These are phyloP conservation scores for Sipha flava DNA, from an alignment of 1,140 invertebrate species.

Conservation along the genomic window DNA sequence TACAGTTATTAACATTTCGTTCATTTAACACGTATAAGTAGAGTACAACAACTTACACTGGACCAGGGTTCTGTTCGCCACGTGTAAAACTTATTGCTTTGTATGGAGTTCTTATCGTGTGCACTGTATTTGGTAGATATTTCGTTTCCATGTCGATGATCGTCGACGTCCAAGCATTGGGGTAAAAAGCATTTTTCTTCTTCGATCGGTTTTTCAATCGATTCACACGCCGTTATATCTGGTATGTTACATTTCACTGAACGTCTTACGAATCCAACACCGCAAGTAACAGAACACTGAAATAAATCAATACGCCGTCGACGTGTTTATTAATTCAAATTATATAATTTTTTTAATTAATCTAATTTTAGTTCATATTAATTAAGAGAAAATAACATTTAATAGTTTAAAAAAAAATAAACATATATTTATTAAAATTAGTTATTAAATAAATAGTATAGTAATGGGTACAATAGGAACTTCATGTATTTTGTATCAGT, in stretches of 20 bases:
- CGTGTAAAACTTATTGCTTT: not conserved
- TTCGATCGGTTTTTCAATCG: conserved; percentile 3
- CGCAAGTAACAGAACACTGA: conserved; percentile 67
- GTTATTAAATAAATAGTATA: too few relatives aligned
- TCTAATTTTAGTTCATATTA: too few relatives aligned
- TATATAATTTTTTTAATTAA: not conserved
- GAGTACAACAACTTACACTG: not conserved
- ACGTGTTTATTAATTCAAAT: not conserved
- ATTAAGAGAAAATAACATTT: too few relatives aligned
- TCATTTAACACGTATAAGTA: too few relatives aligned
- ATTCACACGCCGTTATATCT: not conserved
- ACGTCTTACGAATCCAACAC: conserved; percentile 55
- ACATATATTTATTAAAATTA: too few relatives aligned
- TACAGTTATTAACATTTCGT: too few relatives aligned
- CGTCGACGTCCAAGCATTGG: not conserved
- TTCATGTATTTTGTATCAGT: too few relatives aligned
- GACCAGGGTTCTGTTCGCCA: conserved; percentile 12
- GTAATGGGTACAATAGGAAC: too few relatives aligned
- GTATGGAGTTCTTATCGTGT: not conserved
- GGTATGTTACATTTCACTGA: conserved; percentile 6
- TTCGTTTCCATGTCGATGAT: not conserved
- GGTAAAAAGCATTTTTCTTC: conserved; percentile 25
- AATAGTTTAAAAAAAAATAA: too few relatives aligned
- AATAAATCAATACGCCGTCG: conserved; percentile 31
- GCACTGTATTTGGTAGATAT: not conserved